Conservation (phyloP, 2,797 vertebrate genomes). For the Chelonia mydas region DNA sequence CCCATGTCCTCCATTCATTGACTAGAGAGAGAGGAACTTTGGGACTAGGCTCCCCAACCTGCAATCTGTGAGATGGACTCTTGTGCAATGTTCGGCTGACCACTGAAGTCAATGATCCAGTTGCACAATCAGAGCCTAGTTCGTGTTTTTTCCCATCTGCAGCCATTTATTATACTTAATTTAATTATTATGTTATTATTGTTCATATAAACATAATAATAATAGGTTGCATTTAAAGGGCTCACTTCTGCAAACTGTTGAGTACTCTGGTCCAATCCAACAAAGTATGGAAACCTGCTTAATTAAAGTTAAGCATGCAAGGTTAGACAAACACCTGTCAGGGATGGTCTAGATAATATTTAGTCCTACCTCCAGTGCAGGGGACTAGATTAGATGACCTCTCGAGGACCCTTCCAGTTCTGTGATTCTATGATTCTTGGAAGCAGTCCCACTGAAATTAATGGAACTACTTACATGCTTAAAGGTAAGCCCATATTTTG, state of each 20-base stretch:
- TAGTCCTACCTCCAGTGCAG: too few relatives aligned
- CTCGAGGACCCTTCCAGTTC: too few relatives aligned
- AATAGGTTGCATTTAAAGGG: background rate
- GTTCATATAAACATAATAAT: background rate
- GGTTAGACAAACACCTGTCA: too few relatives aligned
- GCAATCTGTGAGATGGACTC: background rate
- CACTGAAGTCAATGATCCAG: too few relatives aligned
- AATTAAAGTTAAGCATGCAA: background rate
- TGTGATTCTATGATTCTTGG: too few relatives aligned
- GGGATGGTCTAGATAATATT: too few relatives aligned
- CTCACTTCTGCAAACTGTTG: background rate
- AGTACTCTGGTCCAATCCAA: background rate
- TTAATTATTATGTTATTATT: background rate
- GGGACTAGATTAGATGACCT: too few relatives aligned
- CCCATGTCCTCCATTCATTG: rapidly evolving
- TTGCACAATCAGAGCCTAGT: too few relatives aligned
- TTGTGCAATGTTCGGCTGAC: background rate
- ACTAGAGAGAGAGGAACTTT: background rate
- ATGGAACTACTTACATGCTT: background rate
- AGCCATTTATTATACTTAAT: background rate
- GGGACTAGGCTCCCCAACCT: background rate
- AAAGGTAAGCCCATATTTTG: rapidly evolving
- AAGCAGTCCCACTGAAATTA: rapidly evolving
- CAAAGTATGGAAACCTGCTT: background rate
- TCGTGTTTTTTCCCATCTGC: too few relatives aligned